Conservation (phyloP, 2,888 invertebrate species). For the Platycheirus albimanus region DNA sequence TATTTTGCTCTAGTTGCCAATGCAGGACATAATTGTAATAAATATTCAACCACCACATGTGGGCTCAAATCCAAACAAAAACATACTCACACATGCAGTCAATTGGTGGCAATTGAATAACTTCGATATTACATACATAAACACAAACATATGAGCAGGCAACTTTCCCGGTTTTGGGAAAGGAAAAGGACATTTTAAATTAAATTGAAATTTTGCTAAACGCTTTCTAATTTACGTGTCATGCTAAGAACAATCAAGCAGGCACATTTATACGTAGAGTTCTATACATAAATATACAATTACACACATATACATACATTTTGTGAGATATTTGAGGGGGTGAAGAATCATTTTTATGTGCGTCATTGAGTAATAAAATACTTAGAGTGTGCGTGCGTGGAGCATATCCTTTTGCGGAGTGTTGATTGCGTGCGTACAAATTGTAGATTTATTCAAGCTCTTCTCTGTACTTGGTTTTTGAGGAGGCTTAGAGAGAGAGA, state of each 20-base stretch:
- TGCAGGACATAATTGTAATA: constrained; percentile 74
- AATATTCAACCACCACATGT: constrained; percentile 69
- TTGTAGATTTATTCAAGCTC: constrained; percentile 74
- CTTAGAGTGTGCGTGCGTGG: constrained; percentile 63
- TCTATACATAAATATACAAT: neutral
- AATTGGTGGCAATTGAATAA: constrained; percentile 67
- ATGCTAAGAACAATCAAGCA: constrained; percentile 65
- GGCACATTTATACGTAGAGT: neutral
- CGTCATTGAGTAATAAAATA: constrained; percentile 67
- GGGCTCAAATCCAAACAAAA: constrained; percentile 42
- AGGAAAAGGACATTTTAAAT: constrained; percentile 69
- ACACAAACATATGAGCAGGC: constrained; percentile 20
- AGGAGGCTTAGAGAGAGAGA: constrained; percentile 2
- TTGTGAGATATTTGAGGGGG: neutral
- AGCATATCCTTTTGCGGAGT: constrained; percentile 70
- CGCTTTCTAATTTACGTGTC: constrained; percentile 73
- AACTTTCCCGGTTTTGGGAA: constrained; percentile 31
- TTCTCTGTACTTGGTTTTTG: constrained; percentile 27
- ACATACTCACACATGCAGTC: constrained; percentile 10
- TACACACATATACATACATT: constrained; percentile 1
- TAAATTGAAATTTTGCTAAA: constrained; percentile 74
- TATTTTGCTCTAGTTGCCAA: constrained; percentile 71
- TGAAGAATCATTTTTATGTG: constrained; percentile 58
- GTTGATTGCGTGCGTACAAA: constrained; percentile 74
- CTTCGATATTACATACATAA: constrained; percentile 42